A percentile compares a stretch with the other conserved stretches of the same genome.
Evolutionary conservation across 2,113 vertebrate genomes (phyloP).

Genomic region (Bostrychus sinensis): DNA sequence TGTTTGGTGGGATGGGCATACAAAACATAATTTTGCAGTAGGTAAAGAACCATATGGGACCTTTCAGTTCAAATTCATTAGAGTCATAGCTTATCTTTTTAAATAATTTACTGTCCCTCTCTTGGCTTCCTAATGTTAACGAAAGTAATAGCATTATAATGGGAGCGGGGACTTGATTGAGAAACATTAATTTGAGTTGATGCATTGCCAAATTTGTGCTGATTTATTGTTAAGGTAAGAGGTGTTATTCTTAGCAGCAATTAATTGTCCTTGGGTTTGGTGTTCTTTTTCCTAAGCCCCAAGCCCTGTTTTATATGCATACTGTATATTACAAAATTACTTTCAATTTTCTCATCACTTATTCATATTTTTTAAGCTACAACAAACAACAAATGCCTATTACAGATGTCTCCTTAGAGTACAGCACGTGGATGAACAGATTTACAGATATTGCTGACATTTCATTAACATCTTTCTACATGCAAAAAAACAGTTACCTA

Average conservation of each 20-base stretch:
- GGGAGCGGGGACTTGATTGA: constrained; percentile 19
- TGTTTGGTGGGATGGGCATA: constrained; percentile 32
- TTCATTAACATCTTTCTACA: background rate
- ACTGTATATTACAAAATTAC: background rate
- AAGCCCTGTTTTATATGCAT: constrained; percentile 9
- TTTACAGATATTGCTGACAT: background rate
- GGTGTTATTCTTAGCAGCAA: constrained; percentile 1
- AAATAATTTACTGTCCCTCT: constrained; percentile 33
- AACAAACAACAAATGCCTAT: no score
- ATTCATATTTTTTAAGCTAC: background rate
- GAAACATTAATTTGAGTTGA: constrained; percentile 37
- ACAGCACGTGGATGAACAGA: background rate
- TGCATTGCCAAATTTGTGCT: constrained; percentile 20
- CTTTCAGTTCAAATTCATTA: constrained; percentile 27
- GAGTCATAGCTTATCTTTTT: constrained; percentile 30
- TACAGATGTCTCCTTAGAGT: no score
- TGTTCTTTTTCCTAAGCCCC: background rate
- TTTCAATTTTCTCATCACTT: background rate
- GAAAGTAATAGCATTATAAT: constrained; percentile 35
- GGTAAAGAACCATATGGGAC: constrained; percentile 11
- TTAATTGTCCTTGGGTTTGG: constrained; percentile 11
- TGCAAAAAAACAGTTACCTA: no score
- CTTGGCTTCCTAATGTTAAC: constrained; percentile 34
- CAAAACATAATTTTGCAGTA: constrained; percentile 35
- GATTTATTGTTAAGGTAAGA: constrained; percentile 13